These are phyloP conservation scores for Orgyia antiqua DNA, from an alignment of 2,888 invertebrate genomes.

Conservation along the genomic window DNA sequence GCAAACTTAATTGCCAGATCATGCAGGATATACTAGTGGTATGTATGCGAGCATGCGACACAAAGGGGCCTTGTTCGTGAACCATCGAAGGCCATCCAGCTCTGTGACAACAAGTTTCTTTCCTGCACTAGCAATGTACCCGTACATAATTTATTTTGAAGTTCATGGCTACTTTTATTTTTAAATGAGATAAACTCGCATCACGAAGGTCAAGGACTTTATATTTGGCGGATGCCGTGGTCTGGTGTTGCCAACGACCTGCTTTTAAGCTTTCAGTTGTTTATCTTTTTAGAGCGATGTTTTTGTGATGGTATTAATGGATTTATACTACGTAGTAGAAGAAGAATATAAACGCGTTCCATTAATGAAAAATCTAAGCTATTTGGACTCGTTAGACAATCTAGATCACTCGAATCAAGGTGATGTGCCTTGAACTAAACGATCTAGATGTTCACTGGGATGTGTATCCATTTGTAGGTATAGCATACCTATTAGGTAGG, in stretches of 20 bases:
- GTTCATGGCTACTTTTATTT: slow-evolving; percentile 73
- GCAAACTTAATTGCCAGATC: no score
- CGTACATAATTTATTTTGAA: slow-evolving; percentile 50
- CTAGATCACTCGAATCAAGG: slow-evolving; percentile 10
- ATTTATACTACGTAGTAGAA: slow-evolving; percentile 37
- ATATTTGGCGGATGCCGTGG: slow-evolving; percentile 64
- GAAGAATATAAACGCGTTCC: slow-evolving; percentile 27
- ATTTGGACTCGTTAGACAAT: slow-evolving; percentile 5
- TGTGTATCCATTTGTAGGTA: no score
- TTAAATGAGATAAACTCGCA: slow-evolving; percentile 58
- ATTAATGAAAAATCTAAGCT: slow-evolving; percentile 21
- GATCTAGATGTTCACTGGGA: no score
- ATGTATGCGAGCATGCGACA: no score
- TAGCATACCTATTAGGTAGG: no score
- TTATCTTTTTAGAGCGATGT: slow-evolving; percentile 35
- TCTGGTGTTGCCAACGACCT: slow-evolving; percentile 54
- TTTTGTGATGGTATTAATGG: slow-evolving; percentile 33
- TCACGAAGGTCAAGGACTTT: slow-evolving; percentile 69
- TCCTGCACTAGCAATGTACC: slow-evolving; percentile 53
- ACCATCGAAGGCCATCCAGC: slow-evolving; percentile 67
- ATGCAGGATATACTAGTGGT: no score
- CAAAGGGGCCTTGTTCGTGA: slow-evolving; percentile 72
- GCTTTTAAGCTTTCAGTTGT: slow-evolving; percentile 40
- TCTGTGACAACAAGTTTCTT: slow-evolving; percentile 52
- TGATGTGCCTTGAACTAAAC: no score